A percentile compares a stretch with the other conserved stretches of the same genome.
phyloP scores from a whole-genome alignment of 2,888 invertebrate species.

The Parasteatoda lunata region DNA sequence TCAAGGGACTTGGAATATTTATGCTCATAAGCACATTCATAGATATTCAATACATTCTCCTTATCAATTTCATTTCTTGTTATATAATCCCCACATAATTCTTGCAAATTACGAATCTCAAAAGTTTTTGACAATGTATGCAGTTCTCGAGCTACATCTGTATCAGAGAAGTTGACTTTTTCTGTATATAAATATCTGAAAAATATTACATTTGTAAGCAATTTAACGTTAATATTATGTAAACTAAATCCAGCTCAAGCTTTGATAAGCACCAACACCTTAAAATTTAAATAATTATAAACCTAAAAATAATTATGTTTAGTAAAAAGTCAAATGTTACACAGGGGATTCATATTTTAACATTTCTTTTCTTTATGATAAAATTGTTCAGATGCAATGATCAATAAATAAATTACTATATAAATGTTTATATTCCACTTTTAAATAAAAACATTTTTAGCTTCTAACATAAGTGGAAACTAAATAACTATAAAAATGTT shows the following conservation, averaged over 20 bases:
- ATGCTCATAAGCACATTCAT: slow-evolving; percentile 3
- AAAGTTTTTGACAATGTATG: slow-evolving; percentile 7
- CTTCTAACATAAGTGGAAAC: too few species aligned
- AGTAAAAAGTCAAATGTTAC: not conserved
- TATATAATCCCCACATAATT: slow-evolving; percentile 3
- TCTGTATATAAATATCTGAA: slow-evolving; percentile 40
- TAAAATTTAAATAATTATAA: too few species aligned
- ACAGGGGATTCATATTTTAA: not conserved
- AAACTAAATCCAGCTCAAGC: not conserved
- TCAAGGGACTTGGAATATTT: not conserved
- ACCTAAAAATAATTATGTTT: too few species aligned
- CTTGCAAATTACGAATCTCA: slow-evolving; percentile 6
- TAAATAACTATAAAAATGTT: too few species aligned
- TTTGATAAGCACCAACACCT: not conserved
- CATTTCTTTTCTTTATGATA: not conserved
- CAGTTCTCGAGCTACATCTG: slow-evolving; percentile 26
- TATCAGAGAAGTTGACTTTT: slow-evolving; percentile 4
- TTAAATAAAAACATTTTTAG: too few species aligned
- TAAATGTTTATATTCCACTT: too few species aligned
- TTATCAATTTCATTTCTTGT: not conserved
- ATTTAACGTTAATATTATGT: not conserved
- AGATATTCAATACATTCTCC: slow-evolving; percentile 19
- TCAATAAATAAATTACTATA: too few species aligned
- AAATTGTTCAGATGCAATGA: too few species aligned
- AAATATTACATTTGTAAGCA: not conserved